Percentiles rank a stretch among this genome's conserved stretches.
phyloP scores from a whole-genome alignment of 2,888 invertebrate species.

The Agrotis ipsilon region DNA sequence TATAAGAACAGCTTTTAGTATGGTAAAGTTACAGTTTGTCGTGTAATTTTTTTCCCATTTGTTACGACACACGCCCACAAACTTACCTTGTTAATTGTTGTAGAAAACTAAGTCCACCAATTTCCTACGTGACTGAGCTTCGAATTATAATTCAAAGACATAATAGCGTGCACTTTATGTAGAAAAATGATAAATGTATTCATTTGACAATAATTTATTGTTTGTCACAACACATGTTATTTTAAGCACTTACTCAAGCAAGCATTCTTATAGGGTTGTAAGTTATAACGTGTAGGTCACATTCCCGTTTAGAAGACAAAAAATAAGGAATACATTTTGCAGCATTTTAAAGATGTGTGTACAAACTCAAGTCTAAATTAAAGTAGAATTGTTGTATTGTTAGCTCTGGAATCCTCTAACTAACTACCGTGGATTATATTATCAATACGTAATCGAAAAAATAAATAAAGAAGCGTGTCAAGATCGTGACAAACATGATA shows the following conservation, averaged over 20 bases:
- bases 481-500: constrained; percentile 21
- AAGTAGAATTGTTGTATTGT: neutral
- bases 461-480: neutral
- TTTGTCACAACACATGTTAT: constrained; percentile 1
- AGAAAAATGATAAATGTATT: constrained; percentile 26
- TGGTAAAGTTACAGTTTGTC: constrained; percentile 21
- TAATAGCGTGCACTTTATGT: constrained; percentile 8
- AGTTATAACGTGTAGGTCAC: neutral
- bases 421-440: constrained; percentile 3
- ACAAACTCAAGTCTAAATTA: constrained; percentile 11
- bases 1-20: constrained; percentile 18
- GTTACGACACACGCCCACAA: constrained; percentile 15
- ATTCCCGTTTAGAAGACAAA: constrained; percentile 4
- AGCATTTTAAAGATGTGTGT: neutral
- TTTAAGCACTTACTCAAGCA: constrained; percentile 5
- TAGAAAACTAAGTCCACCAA: constrained; percentile 15
- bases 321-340: neutral
- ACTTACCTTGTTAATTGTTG: constrained; percentile 7
- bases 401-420: neutral
- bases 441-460: constrained; percentile 9
- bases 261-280: neutral
- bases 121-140: constrained; percentile 42
- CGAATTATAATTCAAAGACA: constrained; percentile 24
- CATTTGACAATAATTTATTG: constrained; percentile 27
- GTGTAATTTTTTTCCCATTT: constrained; percentile 47